These are phyloP conservation scores for Creontiades dilutus DNA, from an alignment of 2,888 invertebrate species.

Conservation along the genomic window DNA sequence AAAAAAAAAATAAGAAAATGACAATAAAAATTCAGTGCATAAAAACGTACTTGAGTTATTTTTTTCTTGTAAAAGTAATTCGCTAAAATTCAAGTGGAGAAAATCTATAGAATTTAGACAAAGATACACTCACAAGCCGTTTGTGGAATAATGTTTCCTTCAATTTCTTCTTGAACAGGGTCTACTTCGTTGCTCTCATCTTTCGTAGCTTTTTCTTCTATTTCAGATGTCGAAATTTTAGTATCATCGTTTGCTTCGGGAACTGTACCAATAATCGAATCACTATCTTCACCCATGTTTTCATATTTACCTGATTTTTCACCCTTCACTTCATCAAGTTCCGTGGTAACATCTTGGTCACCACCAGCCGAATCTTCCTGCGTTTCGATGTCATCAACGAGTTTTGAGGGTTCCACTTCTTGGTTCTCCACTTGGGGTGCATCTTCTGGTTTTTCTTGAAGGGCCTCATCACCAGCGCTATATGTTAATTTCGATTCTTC, in stretches of 20 bases:
- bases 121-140: constrained; percentile 12
- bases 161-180: background rate
- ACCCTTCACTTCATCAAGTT: background rate
- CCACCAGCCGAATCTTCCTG: constrained; percentile 35
- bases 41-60: too few species aligned
- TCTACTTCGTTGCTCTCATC: background rate
- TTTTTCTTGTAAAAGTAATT: background rate
- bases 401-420: background rate
- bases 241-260: background rate
- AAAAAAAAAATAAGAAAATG: too few species aligned
- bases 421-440: background rate
- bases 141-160: background rate
- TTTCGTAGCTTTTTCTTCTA: background rate
- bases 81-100: too few species aligned
- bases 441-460: background rate
- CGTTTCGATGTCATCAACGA: background rate
- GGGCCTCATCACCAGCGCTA: too few species aligned
- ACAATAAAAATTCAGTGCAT: too few species aligned
- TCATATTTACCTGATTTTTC: background rate
- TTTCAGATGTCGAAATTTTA: background rate
- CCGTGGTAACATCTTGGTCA: constrained; percentile 21
- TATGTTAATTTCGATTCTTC: too few species aligned
- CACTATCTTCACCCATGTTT: background rate
- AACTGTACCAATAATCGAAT: background rate
- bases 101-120: background rate